Evolutionary conservation across 2,888 invertebrate genomes (phyloP).

Genomic region (Dynastes maya): DNA sequence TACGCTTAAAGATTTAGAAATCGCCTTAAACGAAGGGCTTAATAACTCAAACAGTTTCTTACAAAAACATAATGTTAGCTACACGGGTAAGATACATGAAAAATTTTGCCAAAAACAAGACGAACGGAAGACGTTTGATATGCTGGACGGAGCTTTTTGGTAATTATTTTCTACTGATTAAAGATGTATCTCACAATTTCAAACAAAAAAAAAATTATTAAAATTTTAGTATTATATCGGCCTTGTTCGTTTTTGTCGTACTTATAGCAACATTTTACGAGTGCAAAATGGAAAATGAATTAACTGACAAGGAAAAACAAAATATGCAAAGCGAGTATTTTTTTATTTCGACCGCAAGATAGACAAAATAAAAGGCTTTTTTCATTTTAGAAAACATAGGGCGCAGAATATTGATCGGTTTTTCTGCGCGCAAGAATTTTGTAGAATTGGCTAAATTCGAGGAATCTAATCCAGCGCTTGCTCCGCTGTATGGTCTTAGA

Average conservation of each 20-base stretch:
- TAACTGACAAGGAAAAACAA: slow-evolving; percentile 59
- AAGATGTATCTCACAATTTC: not conserved
- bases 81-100: slow-evolving; percentile 65
- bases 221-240: slow-evolving; percentile 61
- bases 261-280: slow-evolving; percentile 67
- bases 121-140: slow-evolving; percentile 60
- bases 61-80: slow-evolving; percentile 60
- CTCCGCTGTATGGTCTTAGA: slow-evolving; percentile 75
- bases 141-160: slow-evolving; percentile 67
- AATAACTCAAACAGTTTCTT: slow-evolving; percentile 62
- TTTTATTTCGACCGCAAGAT: not conserved
- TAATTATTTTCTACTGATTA: slow-evolving; percentile 56
- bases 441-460: slow-evolving; percentile 69
- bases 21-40: slow-evolving; percentile 62
- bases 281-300: slow-evolving; percentile 54
- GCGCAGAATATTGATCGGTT: slow-evolving; percentile 60
- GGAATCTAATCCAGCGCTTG: slow-evolving; percentile 69
- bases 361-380: not conserved
- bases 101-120: slow-evolving; percentile 64
- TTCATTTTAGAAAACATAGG: slow-evolving; percentile 58
- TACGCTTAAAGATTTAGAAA: slow-evolving; percentile 62
- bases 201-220: not conserved
- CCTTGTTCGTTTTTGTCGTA: slow-evolving; percentile 62
- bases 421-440: slow-evolving; percentile 66
- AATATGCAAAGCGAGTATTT: slow-evolving; percentile 41